Conservation (phyloP, 2,797 vertebrate species). For the Mus spretus region DNA sequence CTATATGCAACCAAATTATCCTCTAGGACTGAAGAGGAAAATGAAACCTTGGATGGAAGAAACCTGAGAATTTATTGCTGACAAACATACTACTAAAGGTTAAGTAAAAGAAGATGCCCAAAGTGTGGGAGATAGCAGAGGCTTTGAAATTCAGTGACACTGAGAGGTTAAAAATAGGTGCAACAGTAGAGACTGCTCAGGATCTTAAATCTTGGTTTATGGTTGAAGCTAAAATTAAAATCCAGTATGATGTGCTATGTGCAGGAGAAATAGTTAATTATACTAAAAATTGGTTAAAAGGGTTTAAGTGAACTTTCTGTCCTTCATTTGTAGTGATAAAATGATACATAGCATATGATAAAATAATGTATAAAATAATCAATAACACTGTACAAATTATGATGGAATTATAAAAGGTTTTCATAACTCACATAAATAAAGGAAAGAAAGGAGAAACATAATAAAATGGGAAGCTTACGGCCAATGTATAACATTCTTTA, state of each 20-base stretch:
- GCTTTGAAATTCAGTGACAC: background rate
- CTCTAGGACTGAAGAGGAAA: background rate
- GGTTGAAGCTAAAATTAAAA: background rate
- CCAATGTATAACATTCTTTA: background rate
- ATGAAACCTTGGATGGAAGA: background rate
- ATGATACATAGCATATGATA: background rate
- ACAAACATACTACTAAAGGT: background rate
- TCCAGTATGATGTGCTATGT: background rate
- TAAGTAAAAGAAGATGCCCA: background rate
- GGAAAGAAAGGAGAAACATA: background rate
- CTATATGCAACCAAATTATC: background rate
- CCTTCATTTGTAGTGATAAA: background rate
- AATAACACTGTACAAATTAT: background rate
- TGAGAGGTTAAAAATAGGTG: background rate
- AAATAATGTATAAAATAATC: background rate
- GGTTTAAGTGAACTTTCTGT: background rate
- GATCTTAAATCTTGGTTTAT: background rate
- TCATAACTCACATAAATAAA: background rate
- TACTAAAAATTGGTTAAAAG: background rate
- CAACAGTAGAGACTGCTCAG: background rate
- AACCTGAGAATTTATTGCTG: background rate
- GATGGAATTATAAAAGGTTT: constrained; percentile 1
- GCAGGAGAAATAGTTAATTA: background rate
- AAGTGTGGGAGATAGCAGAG: background rate
- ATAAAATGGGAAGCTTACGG: background rate